These are phyloP conservation scores for Butastur rufipennis DNA, from an alignment of 2,113 vertebrate genomes.

Conservation along the genomic window DNA sequence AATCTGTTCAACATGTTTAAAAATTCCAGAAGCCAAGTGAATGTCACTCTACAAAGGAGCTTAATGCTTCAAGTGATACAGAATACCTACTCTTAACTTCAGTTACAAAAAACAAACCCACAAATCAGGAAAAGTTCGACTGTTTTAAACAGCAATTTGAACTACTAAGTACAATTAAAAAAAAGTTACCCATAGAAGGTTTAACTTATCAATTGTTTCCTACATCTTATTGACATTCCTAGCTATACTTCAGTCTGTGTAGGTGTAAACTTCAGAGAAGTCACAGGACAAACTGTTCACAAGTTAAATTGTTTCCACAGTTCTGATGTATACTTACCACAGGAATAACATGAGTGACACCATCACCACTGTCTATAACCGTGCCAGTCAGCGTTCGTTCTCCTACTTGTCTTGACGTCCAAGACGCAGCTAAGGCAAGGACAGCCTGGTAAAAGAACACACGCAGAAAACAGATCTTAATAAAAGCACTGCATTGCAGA, in stretches of 20 bases:
- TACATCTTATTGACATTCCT: background rate
- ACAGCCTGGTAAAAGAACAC: constrained; percentile 81
- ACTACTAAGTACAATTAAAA: background rate
- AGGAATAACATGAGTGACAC: constrained; percentile 97
- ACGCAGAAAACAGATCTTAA: background rate
- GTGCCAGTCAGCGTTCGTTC: constrained; percentile 94
- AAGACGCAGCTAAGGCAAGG: constrained; percentile 95
- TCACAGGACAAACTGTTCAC: background rate
- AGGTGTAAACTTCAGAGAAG: background rate
- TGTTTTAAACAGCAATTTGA: background rate
- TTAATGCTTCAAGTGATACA: background rate
- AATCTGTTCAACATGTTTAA: background rate
- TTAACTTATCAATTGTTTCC: background rate
- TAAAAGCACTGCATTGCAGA: background rate
- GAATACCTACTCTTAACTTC: background rate
- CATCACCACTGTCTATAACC: constrained; percentile 97
- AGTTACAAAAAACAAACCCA: background rate
- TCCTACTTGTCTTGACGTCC: constrained; percentile 97
- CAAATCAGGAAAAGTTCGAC: background rate
- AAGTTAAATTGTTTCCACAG: background rate
- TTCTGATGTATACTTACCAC: constrained; percentile 81
- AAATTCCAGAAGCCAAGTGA: background rate
- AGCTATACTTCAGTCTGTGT: background rate
- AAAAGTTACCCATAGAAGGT: background rate
- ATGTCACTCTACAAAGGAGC: background rate